Conservation (phyloP, 1,140 invertebrate species). For the Cotesia chilonis region DNA sequence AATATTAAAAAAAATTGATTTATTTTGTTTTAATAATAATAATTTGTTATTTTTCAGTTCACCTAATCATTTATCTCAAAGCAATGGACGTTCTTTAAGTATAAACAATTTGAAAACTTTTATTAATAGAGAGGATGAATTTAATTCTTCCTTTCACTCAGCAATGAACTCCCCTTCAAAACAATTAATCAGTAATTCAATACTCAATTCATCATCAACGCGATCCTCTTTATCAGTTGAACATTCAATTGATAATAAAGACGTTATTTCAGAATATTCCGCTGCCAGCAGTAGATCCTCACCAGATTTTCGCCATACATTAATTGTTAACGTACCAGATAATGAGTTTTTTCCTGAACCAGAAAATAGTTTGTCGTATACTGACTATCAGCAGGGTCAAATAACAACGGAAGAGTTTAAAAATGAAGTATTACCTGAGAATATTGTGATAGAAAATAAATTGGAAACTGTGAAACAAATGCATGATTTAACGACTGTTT, state of each 20-base stretch:
- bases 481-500: conserved; percentile 35
- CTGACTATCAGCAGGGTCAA: conserved; percentile 57
- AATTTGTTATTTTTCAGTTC: background rate
- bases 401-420: conserved; percentile 70
- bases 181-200: conserved; percentile 21
- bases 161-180: conserved; percentile 39
- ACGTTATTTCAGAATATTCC: conserved; percentile 51
- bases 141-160: conserved; percentile 9
- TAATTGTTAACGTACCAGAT: conserved; percentile 31
- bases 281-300: conserved; percentile 48
- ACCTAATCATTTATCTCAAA: background rate
- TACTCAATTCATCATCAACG: conserved; percentile 43
- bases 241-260: conserved; percentile 46
- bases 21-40: too few relatives aligned
- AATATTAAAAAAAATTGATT: too few relatives aligned
- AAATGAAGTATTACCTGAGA: conserved; percentile 66
- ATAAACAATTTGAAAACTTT: background rate
- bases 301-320: conserved; percentile 42
- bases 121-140: conserved; percentile 25
- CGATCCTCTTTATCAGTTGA: conserved; percentile 49
- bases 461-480: conserved; percentile 24
- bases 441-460: background rate
- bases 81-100: background rate
- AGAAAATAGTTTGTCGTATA: conserved; percentile 14
- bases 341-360: background rate